Conservation (phyloP, 2,888 invertebrate species). For the Podabrus alpinus region DNA sequence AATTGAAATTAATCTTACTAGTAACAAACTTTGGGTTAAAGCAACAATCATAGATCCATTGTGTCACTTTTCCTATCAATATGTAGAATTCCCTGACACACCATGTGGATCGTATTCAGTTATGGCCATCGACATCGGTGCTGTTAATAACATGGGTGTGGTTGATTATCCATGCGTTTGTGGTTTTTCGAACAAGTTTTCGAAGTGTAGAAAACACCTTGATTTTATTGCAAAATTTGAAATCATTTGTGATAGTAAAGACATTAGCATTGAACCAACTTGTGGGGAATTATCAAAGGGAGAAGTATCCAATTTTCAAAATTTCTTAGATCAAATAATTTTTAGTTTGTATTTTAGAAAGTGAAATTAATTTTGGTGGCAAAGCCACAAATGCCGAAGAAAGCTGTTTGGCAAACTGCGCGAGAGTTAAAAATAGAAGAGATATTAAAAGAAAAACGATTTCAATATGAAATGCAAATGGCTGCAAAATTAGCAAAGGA, state of each 20-base stretch:
- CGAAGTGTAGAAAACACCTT: slow-evolving; percentile 9
- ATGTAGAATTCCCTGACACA: slow-evolving; percentile 40
- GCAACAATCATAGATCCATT: slow-evolving; percentile 32
- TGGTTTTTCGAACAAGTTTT: slow-evolving; percentile 19
- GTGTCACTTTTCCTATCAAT: slow-evolving; percentile 36
- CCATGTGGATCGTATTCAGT: slow-evolving; percentile 43
- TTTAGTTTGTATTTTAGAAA: slow-evolving; percentile 21
- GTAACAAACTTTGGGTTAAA: slow-evolving; percentile 28
- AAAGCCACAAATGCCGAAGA: slow-evolving; percentile 34
- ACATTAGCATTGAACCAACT: slow-evolving; percentile 39
- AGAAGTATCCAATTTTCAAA: slow-evolving; percentile 21
- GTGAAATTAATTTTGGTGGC: slow-evolving; percentile 34
- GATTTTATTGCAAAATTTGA: slow-evolving; percentile 34
- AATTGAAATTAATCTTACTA: slow-evolving; percentile 1
- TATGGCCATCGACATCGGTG: slow-evolving; percentile 32
- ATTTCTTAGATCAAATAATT: not conserved
- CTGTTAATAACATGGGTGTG: slow-evolving; percentile 14
- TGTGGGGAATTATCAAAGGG: slow-evolving; percentile 35
- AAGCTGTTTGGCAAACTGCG: slow-evolving; percentile 34
- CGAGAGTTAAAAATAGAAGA: slow-evolving; percentile 28
- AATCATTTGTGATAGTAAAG: slow-evolving; percentile 33
- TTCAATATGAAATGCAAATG: slow-evolving; percentile 13
- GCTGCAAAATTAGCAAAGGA: slow-evolving; percentile 7
- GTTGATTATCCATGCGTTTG: slow-evolving; percentile 24
- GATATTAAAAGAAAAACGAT: slow-evolving; percentile 27